Conservation (phyloP, 2,113 vertebrate genomes). For the Sylvilagus bachmani region DNA sequence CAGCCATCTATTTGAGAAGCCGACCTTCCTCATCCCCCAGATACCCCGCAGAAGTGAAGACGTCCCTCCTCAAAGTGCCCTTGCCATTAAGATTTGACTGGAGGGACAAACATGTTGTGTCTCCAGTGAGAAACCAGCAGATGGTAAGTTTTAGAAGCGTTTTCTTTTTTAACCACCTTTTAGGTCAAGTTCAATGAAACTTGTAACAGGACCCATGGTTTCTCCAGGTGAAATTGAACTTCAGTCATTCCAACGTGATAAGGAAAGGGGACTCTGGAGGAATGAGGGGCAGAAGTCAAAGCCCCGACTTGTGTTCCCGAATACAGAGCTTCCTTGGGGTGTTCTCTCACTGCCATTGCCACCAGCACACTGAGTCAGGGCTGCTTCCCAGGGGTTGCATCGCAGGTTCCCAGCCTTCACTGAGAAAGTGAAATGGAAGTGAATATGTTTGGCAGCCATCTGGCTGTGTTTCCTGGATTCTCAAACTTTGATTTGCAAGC, state of each 20-base stretch:
- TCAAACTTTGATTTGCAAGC: neutral
- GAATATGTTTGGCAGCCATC: neutral
- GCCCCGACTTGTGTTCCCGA: neutral
- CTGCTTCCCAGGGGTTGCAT: neutral
- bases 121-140: constrained; percentile 93
- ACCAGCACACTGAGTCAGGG: neutral
- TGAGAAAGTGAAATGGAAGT: neutral
- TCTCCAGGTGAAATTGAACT: neutral
- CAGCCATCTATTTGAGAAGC: constrained; percentile 93
- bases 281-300: neutral
- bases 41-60: constrained; percentile 81
- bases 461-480: neutral
- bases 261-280: neutral
- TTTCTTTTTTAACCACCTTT: neutral
- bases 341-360: neutral
- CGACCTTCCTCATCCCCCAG: constrained; percentile 84
- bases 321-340: neutral
- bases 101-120: constrained; percentile 93
- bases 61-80: constrained; percentile 37
- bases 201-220: neutral
- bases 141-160: constrained; percentile 86
- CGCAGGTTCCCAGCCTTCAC: neutral
- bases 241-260: neutral
- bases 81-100: constrained; percentile 94
- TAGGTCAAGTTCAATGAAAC: neutral